A percentile compares a stretch with the other conserved stretches of the same genome.
These are phyloP conservation scores for Adelognathus sp. DNA, from an alignment of 2,888 invertebrate species.

Conservation along the genomic window DNA sequence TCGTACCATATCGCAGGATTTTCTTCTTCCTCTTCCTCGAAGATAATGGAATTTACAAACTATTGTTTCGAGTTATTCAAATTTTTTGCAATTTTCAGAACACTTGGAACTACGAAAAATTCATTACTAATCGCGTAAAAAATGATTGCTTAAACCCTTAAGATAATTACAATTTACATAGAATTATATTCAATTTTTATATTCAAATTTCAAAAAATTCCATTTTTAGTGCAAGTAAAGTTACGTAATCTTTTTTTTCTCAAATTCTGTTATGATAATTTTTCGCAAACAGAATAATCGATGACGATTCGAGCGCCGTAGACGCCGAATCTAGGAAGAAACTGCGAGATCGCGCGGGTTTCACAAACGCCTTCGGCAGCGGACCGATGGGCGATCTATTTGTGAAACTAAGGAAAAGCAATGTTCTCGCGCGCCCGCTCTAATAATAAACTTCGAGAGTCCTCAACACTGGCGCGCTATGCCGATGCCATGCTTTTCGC, in stretches of 20 bases:
- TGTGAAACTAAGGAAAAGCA: conserved; percentile 66
- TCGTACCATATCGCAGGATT: neutral
- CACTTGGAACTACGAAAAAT: too few species aligned
- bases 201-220: too few species aligned
- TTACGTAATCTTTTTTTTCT: too few species aligned
- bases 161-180: too few species aligned
- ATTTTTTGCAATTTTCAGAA: neutral
- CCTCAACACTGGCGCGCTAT: conserved; percentile 46
- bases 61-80: neutral
- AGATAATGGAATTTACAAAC: neutral
- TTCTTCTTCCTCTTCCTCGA: neutral
- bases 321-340: neutral
- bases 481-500: conserved; percentile 53
- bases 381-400: conserved; percentile 62
- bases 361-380: conserved; percentile 12
- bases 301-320: neutral
- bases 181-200: too few species aligned
- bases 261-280: too few species aligned
- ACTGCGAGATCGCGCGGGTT: neutral
- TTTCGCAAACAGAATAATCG: neutral
- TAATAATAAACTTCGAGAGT: conserved; percentile 60
- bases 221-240: too few species aligned
- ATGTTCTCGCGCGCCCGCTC: conserved; percentile 47
- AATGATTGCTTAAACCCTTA: too few species aligned
- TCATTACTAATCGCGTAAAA: too few species aligned